These are phyloP conservation scores for Sturnus vulgaris DNA, from an alignment of 2,113 vertebrate genomes.

Conservation along the genomic window DNA sequence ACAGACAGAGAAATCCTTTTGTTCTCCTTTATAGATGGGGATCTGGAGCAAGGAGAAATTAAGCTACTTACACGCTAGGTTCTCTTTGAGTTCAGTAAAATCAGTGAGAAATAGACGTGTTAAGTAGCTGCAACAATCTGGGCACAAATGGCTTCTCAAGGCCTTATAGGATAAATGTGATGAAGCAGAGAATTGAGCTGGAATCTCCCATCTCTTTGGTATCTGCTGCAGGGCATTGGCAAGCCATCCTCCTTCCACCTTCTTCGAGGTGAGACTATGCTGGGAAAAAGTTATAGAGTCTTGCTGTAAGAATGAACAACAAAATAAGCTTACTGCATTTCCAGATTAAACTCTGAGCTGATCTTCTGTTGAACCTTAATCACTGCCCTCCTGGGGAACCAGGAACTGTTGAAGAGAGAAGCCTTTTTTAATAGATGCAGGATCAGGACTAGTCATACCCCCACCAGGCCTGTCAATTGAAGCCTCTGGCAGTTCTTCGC, in stretches of 20 bases:
- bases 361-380: not conserved
- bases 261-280: not conserved
- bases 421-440: not conserved
- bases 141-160: not conserved
- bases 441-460: not conserved
- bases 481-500: not conserved
- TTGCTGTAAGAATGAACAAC: not conserved
- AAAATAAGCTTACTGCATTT: not conserved
- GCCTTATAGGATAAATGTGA: not conserved
- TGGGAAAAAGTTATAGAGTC: not conserved
- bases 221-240: not conserved
- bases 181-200: not conserved
- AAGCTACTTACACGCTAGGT: not conserved
- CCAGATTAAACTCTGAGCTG: not conserved
- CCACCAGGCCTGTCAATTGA: not conserved
- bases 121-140: not conserved
- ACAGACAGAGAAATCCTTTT: conserved; percentile 13
- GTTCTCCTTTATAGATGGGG: not conserved
- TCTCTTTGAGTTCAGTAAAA: conserved; percentile 3
- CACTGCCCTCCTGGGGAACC: not conserved
- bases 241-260: not conserved
- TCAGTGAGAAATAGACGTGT: not conserved
- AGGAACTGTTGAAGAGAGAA: not conserved
- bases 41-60: not conserved
- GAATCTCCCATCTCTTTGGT: not conserved